Evolutionary conservation across 2,888 invertebrate genomes (phyloP).

Genomic region (Xestia sexstrigata): DNA sequence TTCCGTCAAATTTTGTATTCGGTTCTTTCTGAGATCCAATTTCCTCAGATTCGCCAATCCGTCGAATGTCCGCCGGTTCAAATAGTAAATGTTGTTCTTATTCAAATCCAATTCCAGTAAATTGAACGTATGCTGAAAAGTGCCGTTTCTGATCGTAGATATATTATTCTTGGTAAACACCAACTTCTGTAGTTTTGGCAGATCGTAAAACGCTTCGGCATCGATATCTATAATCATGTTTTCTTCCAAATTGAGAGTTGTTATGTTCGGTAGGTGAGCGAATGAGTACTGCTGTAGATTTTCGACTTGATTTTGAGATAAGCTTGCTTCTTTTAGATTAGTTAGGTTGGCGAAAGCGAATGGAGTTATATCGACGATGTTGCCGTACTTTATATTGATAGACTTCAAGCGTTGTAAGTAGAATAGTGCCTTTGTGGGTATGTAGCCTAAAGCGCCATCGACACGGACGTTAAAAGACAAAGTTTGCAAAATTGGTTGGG

Average conservation of each 20-base stretch:
- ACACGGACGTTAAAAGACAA: slow-evolving; percentile 93
- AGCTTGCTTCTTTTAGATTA: slow-evolving; percentile 92
- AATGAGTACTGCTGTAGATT: slow-evolving; percentile 93
- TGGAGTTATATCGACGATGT: slow-evolving; percentile 92
- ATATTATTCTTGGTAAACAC: slow-evolving; percentile 96
- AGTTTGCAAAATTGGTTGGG: slow-evolving; percentile 93
- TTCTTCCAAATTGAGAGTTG: slow-evolving; percentile 93
- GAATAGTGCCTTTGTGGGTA: slow-evolving; percentile 93
- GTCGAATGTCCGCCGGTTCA: slow-evolving; percentile 94
- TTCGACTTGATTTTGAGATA: slow-evolving; percentile 93
- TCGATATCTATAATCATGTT: slow-evolving; percentile 94
- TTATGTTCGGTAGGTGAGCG: slow-evolving; percentile 93
- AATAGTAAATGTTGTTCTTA: slow-evolving; percentile 93
- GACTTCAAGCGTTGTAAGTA: slow-evolving; percentile 92
- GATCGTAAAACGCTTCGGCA: slow-evolving; percentile 93
- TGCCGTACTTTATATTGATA: slow-evolving; percentile 93
- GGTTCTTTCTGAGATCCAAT: slow-evolving; percentile 94
- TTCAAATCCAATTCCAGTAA: slow-evolving; percentile 95
- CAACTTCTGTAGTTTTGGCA: slow-evolving; percentile 94
- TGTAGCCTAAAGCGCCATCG: slow-evolving; percentile 92
- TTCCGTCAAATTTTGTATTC: slow-evolving; percentile 94
- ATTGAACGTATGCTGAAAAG: slow-evolving; percentile 94
- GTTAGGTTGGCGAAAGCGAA: slow-evolving; percentile 94
- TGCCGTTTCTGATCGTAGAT: slow-evolving; percentile 95
- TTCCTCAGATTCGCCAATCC: slow-evolving; percentile 94